Evolutionary conservation across 2,888 invertebrate genomes (phyloP), one percentile per base, ranked within the genome.

Genomic region (Ypsolopha scabrella): DNA sequence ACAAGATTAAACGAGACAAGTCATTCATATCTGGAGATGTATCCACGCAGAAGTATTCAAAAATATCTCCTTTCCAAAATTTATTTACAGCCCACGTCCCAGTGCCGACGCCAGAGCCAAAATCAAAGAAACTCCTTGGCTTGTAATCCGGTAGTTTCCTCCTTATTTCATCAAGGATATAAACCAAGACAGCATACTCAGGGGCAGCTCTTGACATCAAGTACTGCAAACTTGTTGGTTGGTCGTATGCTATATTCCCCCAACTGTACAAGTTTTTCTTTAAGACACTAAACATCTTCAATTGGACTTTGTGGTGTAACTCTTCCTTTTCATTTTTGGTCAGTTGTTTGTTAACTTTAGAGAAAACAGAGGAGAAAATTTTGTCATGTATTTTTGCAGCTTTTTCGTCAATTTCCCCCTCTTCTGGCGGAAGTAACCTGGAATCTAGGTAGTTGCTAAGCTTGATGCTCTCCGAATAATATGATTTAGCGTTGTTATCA

Each of bases 41-140:
- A 65, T 98, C 98, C 0, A 98, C 93, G 68, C 94, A 93, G 60
- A 92, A 93, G 70, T 94, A 94, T 78, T 98, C 97, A 63, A 88
- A 90, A 36, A 97, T 87, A 14, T 89, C 72, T 0, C 89, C 78
- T 7, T 87, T 80, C 96, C 96, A 98, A 11, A 88, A 82, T 4
- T 82, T 72, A 61, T 91, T 91, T 0, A 92, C 90, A 0, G 95
- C 97, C 97, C 97, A 97, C 51, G 92, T 90, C 0, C 91, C 94
- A 0, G 94, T 93, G 0, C 97, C 97, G 6, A 95, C 80, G 0
- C 98, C 98, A 6, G 97, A 95, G 0, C 98, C 98, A 74, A 95
- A 96, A 80, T 98, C 97, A 60, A 97, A 93, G 58, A 96, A 88
- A 54, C 91, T 90, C 53, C 88, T 80, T 0, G 98, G 98, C 53